Conservation (phyloP, 2,113 vertebrate species). For the Oryzias woworae region DNA sequence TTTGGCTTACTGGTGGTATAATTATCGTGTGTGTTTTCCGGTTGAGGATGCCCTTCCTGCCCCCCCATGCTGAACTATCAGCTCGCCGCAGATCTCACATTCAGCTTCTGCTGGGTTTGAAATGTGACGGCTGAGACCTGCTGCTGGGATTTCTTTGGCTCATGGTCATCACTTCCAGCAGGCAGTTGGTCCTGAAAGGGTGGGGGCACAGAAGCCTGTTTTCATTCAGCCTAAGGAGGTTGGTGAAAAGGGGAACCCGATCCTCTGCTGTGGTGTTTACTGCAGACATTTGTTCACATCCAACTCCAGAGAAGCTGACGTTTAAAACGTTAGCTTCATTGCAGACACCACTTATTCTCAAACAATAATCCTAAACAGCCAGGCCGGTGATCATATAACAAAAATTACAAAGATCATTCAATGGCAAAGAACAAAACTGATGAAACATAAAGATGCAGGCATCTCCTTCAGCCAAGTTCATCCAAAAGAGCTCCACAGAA, state of each 20-base stretch:
- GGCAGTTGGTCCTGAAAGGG: background rate
- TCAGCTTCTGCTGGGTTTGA: constrained; percentile 51
- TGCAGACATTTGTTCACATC: background rate
- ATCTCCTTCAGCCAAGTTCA: too few relatives aligned
- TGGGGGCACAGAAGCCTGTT: constrained; percentile 3
- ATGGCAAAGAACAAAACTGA: too few relatives aligned
- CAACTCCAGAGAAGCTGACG: background rate
- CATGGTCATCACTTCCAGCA: constrained; percentile 41
- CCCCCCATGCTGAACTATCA: constrained; percentile 38
- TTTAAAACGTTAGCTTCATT: too few relatives aligned
- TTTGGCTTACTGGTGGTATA: constrained; percentile 35
- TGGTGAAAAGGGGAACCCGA: background rate
- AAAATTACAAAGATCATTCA: too few relatives aligned
- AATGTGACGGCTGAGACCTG: constrained; percentile 44
- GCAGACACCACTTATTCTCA: too few relatives aligned
- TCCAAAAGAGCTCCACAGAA: too few relatives aligned
- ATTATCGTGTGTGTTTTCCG: constrained; percentile 38
- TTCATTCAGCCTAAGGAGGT: constrained; percentile 4
- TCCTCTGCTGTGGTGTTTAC: background rate
- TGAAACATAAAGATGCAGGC: too few relatives aligned
- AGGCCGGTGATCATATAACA: too few relatives aligned
- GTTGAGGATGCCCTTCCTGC: constrained; percentile 10
- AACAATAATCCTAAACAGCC: too few relatives aligned
- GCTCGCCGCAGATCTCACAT: constrained; percentile 31
- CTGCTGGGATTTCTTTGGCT: constrained; percentile 64